Base-by-base conservation (phyloP, 2,797 vertebrate genomes). In the Sebastes oblongus region DNA sequence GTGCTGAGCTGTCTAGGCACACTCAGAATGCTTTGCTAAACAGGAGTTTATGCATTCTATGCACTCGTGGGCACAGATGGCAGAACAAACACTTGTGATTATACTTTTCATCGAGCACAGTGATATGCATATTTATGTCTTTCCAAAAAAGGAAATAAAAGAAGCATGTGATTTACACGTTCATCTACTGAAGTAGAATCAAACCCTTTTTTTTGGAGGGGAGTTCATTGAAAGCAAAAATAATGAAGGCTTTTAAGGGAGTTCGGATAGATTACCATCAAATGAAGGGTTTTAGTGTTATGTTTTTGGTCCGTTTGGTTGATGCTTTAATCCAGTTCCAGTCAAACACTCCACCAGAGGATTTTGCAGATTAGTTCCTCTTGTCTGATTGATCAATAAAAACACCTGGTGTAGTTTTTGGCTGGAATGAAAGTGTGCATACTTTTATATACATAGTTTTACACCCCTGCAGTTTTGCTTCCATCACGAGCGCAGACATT, bases 71-170 rank as follows among this genome's bases (percentile, higher is more conserved):
- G 77, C 86, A 87, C 88, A 90, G 85, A 91, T 87, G 87, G 88
- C 42, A 78, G 82, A 91, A 88, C 85, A 89, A 92, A 88, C 74
- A 74, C 86, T 77, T 54, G 77, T 89, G 87, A 89, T 92, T 87
- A 87, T 83, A 78, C 83, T 85, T 90, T 83, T 88, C 78, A 84
- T 82, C 22, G 65, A 75, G 79, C 72, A 69, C 81, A 61, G 72
- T 66, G 67, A 82, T 71, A 75, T 84, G 83, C 88, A 86, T 90
- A 90, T 89, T 91, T 88, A 88, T 88, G 70, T 64, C 32, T 70
- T 39, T 73, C 58, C 56, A 58, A 67, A 80, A 84, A 77, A 50
- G 18, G 27, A 69, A 72, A 66, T 29, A 54, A 61, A 64, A 54
- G n/a, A 65, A 32, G 4, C 68, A 22, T 65, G 77, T 76, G 81